Conservation (phyloP, 2,888 invertebrate genomes). For the Aphelenchoides bicaudatus region DNA sequence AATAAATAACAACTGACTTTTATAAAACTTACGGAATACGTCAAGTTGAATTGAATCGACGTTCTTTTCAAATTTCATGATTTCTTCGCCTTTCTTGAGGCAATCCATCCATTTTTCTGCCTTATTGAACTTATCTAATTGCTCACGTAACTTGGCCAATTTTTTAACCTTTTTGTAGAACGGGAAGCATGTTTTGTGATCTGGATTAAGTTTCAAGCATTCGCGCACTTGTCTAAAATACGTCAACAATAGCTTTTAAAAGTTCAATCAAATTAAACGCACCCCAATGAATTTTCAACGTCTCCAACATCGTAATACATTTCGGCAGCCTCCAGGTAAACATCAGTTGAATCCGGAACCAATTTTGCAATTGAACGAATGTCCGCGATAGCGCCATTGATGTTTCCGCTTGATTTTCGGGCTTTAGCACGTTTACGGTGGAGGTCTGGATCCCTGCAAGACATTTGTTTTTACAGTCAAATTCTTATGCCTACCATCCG, state of each 20-base stretch:
- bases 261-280: slow-evolving; percentile 47
- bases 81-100: slow-evolving; percentile 69
- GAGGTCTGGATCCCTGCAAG: slow-evolving; percentile 74
- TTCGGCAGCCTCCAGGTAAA: slow-evolving; percentile 76
- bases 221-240: slow-evolving; percentile 79
- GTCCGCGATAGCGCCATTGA: slow-evolving; percentile 82
- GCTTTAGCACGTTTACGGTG: slow-evolving; percentile 82
- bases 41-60: slow-evolving; percentile 64
- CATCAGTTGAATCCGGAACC: slow-evolving; percentile 83
- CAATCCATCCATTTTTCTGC: slow-evolving; percentile 71
- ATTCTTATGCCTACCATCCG: neutral
- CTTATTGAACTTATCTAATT: slow-evolving; percentile 27
- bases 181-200: slow-evolving; percentile 90
- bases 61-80: slow-evolving; percentile 70
- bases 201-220: slow-evolving; percentile 92
- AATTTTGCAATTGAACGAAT: slow-evolving; percentile 83
- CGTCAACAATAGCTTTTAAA: slow-evolving; percentile 3
- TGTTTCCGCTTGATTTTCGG: slow-evolving; percentile 75
- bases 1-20: neutral
- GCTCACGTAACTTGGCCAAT: slow-evolving; percentile 67
- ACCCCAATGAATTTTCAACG: slow-evolving; percentile 82
- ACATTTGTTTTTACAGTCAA: slow-evolving; percentile 8
- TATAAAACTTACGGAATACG: slow-evolving; percentile 68
- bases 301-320: slow-evolving; percentile 86
- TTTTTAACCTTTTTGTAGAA: slow-evolving; percentile 94